Percentiles rank a stretch among this genome's conserved stretches.
These are phyloP conservation scores for Myiozetetes cayanensis DNA, from an alignment of 2,113 vertebrate genomes.

Conservation along the genomic window DNA sequence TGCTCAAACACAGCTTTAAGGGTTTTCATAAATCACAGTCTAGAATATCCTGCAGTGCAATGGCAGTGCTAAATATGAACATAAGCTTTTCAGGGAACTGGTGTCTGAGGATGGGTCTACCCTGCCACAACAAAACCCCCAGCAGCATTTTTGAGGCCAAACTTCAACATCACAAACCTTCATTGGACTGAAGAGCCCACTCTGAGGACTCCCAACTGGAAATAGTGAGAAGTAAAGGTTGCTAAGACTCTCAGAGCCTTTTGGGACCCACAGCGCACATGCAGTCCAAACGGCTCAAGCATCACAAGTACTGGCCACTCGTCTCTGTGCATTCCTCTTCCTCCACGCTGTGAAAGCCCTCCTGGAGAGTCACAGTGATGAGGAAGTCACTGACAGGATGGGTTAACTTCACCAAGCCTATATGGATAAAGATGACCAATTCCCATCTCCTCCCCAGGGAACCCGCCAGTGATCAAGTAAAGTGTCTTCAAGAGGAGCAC, in stretches of 20 bases:
- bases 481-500: neutral
- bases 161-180: neutral
- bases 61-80: neutral
- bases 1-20: neutral
- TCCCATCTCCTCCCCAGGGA: neutral
- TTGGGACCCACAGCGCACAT: neutral
- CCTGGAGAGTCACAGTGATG: rapidly evolving
- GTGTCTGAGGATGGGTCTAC: neutral
- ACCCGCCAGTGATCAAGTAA: neutral
- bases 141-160: neutral
- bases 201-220: neutral
- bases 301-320: neutral
- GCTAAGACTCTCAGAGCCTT: neutral
- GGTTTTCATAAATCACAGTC: neutral
- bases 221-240: neutral
- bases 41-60: neutral
- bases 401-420: neutral
- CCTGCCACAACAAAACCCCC: neutral
- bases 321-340: neutral
- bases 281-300: neutral
- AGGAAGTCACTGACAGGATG: neutral
- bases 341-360: neutral
- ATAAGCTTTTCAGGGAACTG: neutral
- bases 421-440: neutral
- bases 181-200: neutral